Evolutionary conservation across 2,797 vertebrate genomes (phyloP), one percentile per base, ranked within the genome.

Genomic region (Acipenser transmontanus): DNA sequence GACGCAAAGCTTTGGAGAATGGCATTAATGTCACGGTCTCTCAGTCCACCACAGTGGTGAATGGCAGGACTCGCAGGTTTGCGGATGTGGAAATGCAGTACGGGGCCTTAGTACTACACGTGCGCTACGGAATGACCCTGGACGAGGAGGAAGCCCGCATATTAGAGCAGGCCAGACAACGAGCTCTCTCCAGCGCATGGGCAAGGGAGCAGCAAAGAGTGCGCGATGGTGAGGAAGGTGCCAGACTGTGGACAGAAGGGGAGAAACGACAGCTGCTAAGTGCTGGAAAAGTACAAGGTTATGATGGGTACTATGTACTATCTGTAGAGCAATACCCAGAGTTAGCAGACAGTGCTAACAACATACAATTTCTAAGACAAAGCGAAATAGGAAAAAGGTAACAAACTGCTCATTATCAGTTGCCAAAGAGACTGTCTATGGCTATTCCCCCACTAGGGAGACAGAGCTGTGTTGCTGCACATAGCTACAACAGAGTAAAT

Each of bases 341-440:
- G 84, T 88, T 99, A 82, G 94, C 96, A 54, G 97, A 99, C 89
- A 98, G 94, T 10, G 90, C 93, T 68, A 97, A 95, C 84, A 99
- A 98, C 83, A 94, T 99, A 83, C 96, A 99, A 82, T 98, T 99
- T 85, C 93, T 98, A 69, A 89, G 97, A 85, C 97, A 99, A 89
- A 99, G 94, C 71, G 97, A 99, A 87, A 98, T 99, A 72, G 97
- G 97, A 65, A 97, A 93, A 81, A 99, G 97, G 96, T 99, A 99
- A 98, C 95, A 90, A 89, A 87, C 82, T 81, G 84, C 89, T 83
- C 83, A 82, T 84, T 76, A 77, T 75, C 81, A 80, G 84, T 88
- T 89, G 87, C 92, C 92, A 91, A 91, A 91, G 91, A 92, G 83
- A 92, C 87, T 74, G 10, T 73, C 81, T 76, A 76, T 75, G 77